Evolutionary conservation across 2,797 vertebrate species (phyloP).

Genomic region (Lophius americanus): DNA sequence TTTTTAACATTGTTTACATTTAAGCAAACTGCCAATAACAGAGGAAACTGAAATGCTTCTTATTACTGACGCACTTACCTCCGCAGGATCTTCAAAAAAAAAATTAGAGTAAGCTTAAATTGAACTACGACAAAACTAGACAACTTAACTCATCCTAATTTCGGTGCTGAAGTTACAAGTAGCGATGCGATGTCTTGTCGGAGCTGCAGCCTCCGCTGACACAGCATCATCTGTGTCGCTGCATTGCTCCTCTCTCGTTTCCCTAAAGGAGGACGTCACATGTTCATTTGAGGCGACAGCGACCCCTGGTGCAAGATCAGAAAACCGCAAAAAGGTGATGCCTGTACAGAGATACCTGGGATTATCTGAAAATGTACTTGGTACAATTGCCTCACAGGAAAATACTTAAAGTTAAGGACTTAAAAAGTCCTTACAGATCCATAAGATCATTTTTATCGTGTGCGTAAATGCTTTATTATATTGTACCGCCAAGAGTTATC

Average conservation of each 20-base stretch:
- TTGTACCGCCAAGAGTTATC: too few species aligned
- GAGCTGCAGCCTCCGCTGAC: conserved; percentile 39
- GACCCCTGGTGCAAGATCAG: conserved; percentile 46
- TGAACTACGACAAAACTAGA: neutral
- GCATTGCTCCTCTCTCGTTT: neutral
- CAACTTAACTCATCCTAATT: conserved; percentile 14
- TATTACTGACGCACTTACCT: conserved; percentile 35
- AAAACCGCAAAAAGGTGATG: neutral
- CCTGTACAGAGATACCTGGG: too few species aligned
- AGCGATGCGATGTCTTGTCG: conserved; percentile 9
- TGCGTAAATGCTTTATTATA: too few species aligned
- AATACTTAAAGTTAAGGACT: too few species aligned
- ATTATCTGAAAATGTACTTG: too few species aligned
- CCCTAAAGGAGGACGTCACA: neutral
- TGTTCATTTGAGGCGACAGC: conserved; percentile 43
- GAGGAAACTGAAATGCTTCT: neutral
- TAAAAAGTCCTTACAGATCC: too few species aligned
- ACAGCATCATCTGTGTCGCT: conserved; percentile 29
- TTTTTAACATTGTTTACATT: neutral
- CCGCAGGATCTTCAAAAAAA: conserved; percentile 34
- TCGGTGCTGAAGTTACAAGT: conserved; percentile 22
- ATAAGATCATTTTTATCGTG: too few species aligned
- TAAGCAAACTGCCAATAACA: conserved; percentile 4
- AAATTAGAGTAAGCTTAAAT: neutral
- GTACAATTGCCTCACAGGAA: too few species aligned